Evolutionary conservation across 2,888 invertebrate genomes (phyloP), one percentile per base, ranked within the genome.

Genomic region (Eupithecia insigniata): DNA sequence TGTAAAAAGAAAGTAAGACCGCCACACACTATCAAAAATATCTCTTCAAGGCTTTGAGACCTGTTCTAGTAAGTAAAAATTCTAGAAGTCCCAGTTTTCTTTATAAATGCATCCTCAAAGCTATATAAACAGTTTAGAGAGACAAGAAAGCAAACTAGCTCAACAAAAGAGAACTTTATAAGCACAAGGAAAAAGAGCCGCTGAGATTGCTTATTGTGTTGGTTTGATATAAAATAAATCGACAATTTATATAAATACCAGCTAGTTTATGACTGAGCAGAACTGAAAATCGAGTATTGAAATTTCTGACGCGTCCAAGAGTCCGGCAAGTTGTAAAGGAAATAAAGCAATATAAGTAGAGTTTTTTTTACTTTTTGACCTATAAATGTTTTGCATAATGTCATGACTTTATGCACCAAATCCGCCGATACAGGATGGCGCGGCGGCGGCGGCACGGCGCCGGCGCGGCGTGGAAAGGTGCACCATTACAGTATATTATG

Each of bases 61-160:
- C 1, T 26, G 26, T 14, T 26, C 3, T 26, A 51, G 51, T 14
- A 55, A 55, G 51, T 51, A 12, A 55, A 46, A 55, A 26, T 51
- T 51, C 22, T 26, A 12, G 12, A 55, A 0, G 26, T 55, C 55
- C 18, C 69, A 8, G 66, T 46, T 60, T 66, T 69, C n/a, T 46
- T 28, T 55, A 18, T 69, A 62, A 70, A 67, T 69, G 70, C 64
- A 39, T 55, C 8, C 61, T 70, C 67, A 70, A 77, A 75, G 76
- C 74, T 78, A 73, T 73, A 71, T 69, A 71, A 76, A 72, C 76
- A 75, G 76, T 75, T 74, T 75, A 73, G 69, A 72, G 74, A 74
- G 72, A 76, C 76, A 76, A 77, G 75, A 77, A 79, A 76, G 67
- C 77, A 76, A 75, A 77, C 76, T 70, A 77, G 74, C 73, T 67